phyloP scores from a whole-genome alignment of 2,888 invertebrate species.

The Palloptera scutellata region DNA sequence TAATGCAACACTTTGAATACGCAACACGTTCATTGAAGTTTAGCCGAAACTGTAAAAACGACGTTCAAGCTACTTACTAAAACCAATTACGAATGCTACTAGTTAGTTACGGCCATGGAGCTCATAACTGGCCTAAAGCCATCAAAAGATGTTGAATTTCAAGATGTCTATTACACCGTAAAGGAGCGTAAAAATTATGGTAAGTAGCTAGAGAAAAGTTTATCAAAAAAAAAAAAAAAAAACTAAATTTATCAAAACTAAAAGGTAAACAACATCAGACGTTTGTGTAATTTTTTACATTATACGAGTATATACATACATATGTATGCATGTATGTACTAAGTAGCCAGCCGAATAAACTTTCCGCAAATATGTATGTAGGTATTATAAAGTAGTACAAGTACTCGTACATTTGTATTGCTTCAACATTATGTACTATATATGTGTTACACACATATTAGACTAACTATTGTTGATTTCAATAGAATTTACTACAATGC shows the following conservation, averaged over 20 bases:
- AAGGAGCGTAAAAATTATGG: slow-evolving; percentile 55
- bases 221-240: slow-evolving; percentile 1
- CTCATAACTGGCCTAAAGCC: slow-evolving; percentile 30
- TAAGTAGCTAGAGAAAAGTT: slow-evolving; percentile 46
- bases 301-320: background rate
- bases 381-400: too few species aligned
- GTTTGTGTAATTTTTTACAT: background rate
- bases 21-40: slow-evolving; percentile 41
- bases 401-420: too few species aligned
- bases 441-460: too few species aligned
- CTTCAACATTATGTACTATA: too few species aligned
- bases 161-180: slow-evolving; percentile 62
- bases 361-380: too few species aligned
- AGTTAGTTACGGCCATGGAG: slow-evolving; percentile 4
- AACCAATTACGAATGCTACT: background rate
- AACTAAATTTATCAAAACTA: background rate
- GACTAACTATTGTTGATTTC: too few species aligned
- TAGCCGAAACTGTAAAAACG: slow-evolving; percentile 1
- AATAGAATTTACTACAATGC: too few species aligned
- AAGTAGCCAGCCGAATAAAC: too few species aligned
- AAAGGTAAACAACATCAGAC: slow-evolving; percentile 2
- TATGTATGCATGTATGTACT: slow-evolving; percentile 7
- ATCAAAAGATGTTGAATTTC: slow-evolving; percentile 61
- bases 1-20: slow-evolving; percentile 50
- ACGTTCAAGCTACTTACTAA: slow-evolving; percentile 11